These are phyloP conservation scores for Hydropsyche tenuis DNA, from an alignment of 1,140 invertebrate species.

Conservation along the genomic window DNA sequence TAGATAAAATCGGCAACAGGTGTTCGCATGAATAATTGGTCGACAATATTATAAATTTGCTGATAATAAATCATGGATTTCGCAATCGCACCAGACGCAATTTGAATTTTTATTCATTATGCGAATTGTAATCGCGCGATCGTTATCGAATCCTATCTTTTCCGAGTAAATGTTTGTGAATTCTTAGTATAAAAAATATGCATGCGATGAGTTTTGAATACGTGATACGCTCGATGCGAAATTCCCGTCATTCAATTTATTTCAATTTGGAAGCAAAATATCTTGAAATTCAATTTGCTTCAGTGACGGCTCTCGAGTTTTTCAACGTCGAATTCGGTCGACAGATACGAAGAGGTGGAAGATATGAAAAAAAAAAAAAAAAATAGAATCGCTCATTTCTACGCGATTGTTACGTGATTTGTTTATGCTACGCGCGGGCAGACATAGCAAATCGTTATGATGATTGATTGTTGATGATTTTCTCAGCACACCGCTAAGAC, in stretches of 20 bases:
- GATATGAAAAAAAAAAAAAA: slow-evolving; percentile 7
- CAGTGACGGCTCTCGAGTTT: slow-evolving; percentile 7
- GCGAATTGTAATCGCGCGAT: too few species aligned
- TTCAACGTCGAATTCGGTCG: background rate
- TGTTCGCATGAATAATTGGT: background rate
- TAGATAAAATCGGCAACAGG: slow-evolving; percentile 12
- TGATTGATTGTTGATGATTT: slow-evolving; percentile 42
- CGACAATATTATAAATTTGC: too few species aligned
- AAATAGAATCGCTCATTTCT: slow-evolving; percentile 26
- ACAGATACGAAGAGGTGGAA: background rate
- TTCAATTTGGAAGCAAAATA: slow-evolving; percentile 3
- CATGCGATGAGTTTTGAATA: too few species aligned
- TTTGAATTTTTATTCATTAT: too few species aligned
- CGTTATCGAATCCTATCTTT: too few species aligned
- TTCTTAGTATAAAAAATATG: too few species aligned
- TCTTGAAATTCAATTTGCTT: slow-evolving; percentile 21
- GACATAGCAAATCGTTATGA: slow-evolving; percentile 37
- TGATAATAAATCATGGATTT: too few species aligned
- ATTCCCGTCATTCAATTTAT: background rate
- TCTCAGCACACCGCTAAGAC: slow-evolving; percentile 1
- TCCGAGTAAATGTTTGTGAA: too few species aligned
- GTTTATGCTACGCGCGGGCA: slow-evolving; percentile 32
- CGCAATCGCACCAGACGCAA: too few species aligned
- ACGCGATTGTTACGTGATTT: slow-evolving; percentile 33
- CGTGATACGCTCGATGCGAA: too few species aligned